Conservation (phyloP, 2,888 invertebrate species). For the Netelia inedita region DNA sequence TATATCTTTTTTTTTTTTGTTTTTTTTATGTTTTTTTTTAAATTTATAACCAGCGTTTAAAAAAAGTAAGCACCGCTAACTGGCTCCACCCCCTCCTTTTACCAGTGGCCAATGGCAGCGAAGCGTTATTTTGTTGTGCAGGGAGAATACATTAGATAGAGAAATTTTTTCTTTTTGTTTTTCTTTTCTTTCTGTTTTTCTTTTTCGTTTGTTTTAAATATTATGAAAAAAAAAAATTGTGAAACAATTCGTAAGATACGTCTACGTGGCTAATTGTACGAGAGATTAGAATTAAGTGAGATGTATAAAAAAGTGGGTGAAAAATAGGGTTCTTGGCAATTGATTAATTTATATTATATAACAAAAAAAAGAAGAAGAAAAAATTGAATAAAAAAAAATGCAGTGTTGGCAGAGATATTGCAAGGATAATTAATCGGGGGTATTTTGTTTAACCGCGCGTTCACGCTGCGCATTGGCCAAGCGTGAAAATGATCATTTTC, state of each 20-base stretch:
- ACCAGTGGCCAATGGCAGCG: constrained; percentile 84
- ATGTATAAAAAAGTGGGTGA: constrained; percentile 56
- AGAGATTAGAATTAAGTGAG: constrained; percentile 47
- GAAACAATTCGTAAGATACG: constrained; percentile 33
- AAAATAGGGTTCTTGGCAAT: constrained; percentile 59
- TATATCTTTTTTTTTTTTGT: constrained; percentile 6
- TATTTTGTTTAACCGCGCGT: constrained; percentile 33
- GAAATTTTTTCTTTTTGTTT: constrained; percentile 2
- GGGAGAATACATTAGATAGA: constrained; percentile 71
- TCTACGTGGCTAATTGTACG: constrained; percentile 44
- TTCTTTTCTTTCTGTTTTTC: constrained; percentile 2
- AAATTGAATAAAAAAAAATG: constrained; percentile 55
- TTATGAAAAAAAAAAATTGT: constrained; percentile 30
- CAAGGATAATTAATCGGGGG: constrained; percentile 18
- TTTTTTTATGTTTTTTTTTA: constrained; percentile 56
- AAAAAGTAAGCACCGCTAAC: constrained; percentile 78
- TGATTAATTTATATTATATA: constrained; percentile 63
- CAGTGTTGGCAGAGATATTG: constrained; percentile 53
- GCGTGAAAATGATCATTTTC: constrained; percentile 69
- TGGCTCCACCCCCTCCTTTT: constrained; percentile 85
- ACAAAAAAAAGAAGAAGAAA: constrained; percentile 22
- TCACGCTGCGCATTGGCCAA: constrained; percentile 82
- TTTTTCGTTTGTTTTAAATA: constrained; percentile 6
- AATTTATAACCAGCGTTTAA: constrained; percentile 82
- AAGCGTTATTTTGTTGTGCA: constrained; percentile 79